phyloP scores from a whole-genome alignment of 2,797 vertebrate species.

The Luscinia megarhynchos region DNA sequence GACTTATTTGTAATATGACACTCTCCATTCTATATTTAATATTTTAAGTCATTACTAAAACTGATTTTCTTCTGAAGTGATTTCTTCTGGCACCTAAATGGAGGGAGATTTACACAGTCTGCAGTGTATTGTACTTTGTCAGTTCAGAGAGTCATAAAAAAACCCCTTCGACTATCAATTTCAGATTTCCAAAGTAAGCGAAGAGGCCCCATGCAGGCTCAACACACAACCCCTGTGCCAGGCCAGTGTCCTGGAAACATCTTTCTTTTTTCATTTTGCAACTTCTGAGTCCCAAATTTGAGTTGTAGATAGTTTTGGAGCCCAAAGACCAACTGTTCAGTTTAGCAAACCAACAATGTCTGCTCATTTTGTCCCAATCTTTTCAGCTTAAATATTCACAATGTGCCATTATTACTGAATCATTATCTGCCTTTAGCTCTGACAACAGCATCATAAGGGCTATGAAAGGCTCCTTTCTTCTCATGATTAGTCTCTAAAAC shows the following conservation, averaged over 20 bases:
- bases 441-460: slow-evolving; percentile 87
- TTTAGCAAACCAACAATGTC: slow-evolving; percentile 84
- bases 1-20: slow-evolving; percentile 71
- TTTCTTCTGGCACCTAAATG: slow-evolving; percentile 65
- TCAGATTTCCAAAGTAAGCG: slow-evolving; percentile 37
- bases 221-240: neutral
- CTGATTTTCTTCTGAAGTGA: slow-evolving; percentile 67
- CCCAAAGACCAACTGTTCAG: slow-evolving; percentile 80
- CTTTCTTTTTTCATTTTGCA: slow-evolving; percentile 60
- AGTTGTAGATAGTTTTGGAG: slow-evolving; percentile 75
- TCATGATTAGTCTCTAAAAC: slow-evolving; percentile 90
- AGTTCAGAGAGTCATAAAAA: slow-evolving; percentile 43
- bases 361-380: slow-evolving; percentile 83
- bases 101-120: slow-evolving; percentile 60
- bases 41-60: slow-evolving; percentile 66
- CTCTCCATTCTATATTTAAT: slow-evolving; percentile 69
- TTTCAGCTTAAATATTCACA: slow-evolving; percentile 89
- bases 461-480: slow-evolving; percentile 90
- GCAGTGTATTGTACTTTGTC: slow-evolving; percentile 50
- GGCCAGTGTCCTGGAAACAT: slow-evolving; percentile 50
- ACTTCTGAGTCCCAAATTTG: slow-evolving; percentile 74
- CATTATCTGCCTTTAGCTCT: slow-evolving; percentile 92
- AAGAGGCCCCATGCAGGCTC: slow-evolving; percentile 52
- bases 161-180: slow-evolving; percentile 32
- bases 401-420: slow-evolving; percentile 91